Evolutionary conservation across 2,888 invertebrate species (phyloP).

Genomic region (Geotrupes spiniger): DNA sequence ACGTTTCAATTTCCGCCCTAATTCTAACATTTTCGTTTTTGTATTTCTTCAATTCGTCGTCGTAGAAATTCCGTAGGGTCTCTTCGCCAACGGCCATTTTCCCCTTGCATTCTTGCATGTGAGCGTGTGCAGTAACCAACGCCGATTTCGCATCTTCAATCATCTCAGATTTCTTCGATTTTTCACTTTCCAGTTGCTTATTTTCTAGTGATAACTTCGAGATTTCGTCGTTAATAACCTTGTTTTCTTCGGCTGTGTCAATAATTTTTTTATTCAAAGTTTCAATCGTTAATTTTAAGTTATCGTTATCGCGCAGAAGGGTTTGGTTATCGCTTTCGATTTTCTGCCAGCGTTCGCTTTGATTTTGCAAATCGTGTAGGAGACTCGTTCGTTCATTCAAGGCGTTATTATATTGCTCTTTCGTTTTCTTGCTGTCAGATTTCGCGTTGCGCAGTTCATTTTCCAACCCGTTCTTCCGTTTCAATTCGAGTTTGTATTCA

Average conservation of each 20-base stretch:
- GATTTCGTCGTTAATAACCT: not conserved
- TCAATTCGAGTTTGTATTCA: not conserved
- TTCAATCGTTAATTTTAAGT: not conserved
- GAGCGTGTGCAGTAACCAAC: not conserved
- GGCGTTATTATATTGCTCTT: conserved; percentile 1
- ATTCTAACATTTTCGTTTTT: conserved; percentile 5
- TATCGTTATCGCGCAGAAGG: not conserved
- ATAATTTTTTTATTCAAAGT: conserved; percentile 1
- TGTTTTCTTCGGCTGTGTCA: conserved; percentile 4
- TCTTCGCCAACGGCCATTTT: not conserved
- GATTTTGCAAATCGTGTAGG: not conserved
- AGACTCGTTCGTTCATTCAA: not conserved
- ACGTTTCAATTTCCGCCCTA: conserved; percentile 7
- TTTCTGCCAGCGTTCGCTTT: conserved; percentile 6
- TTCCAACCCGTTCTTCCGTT: conserved; percentile 4
- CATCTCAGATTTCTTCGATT: too few species aligned
- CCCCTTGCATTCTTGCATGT: not conserved
- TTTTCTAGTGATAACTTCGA: not conserved
- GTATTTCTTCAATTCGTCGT: not conserved
- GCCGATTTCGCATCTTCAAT: not conserved
- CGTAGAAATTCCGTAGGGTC: conserved; percentile 3
- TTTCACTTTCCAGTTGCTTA: not conserved
- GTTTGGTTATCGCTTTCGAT: not conserved
- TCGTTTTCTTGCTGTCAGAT: conserved; percentile 5
- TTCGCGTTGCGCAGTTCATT: not conserved